These are phyloP conservation scores for Bos taurus DNA, from an alignment of 2,113 vertebrate species.

Conservation along the genomic window ARS-UCD2.0 NC_037350.1:46381501-46382000, in stretches of 20 bases:
- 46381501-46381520: neutral
- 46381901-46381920: neutral
- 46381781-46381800: neutral
- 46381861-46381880: neutral
- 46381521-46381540: neutral
- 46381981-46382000: neutral
- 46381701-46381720: neutral
- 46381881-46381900: neutral
- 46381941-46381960: neutral
- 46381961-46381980: neutral
- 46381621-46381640: conserved; percentile 56
- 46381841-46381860: neutral
- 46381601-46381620: conserved; percentile 55
- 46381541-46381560: conserved; percentile 25
- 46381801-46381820: neutral
- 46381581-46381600: conserved; percentile 64
- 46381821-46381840: neutral
- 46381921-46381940: neutral
- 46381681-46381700: neutral
- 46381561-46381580: conserved; percentile 47
- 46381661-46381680: conserved; percentile 14
- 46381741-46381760: neutral
- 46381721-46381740: neutral
- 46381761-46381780: neutral
- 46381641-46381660: conserved; percentile 53